Conservation (phyloP, 2,797 vertebrate species). For the Rhinophrynus dorsalis region DNA sequence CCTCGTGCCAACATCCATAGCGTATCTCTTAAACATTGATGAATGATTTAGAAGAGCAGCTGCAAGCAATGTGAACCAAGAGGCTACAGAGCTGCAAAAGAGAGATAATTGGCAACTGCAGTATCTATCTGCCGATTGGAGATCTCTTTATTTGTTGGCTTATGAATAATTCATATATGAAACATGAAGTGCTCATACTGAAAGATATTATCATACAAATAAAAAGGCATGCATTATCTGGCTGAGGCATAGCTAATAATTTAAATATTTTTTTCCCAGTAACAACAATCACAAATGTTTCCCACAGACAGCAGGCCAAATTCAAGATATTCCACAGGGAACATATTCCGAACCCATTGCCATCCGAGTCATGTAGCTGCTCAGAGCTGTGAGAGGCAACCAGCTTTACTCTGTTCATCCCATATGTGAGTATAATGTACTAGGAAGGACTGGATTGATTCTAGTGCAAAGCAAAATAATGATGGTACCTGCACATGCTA, state of each 20-base stretch:
- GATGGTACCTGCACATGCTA: too few relatives aligned
- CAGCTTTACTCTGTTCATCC: not conserved
- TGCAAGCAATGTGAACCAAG: conserved; percentile 52
- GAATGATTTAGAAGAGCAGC: conserved; percentile 69
- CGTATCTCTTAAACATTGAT: conserved; percentile 56
- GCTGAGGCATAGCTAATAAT: conserved; percentile 49
- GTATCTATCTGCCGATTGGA: conserved; percentile 58
- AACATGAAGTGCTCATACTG: conserved; percentile 53
- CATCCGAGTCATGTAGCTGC: too few relatives aligned
- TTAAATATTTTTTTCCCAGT: conserved; percentile 59
- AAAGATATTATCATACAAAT: conserved; percentile 64
- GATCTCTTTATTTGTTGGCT: conserved; percentile 71
- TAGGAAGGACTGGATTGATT: too few relatives aligned
- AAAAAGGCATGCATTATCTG: conserved; percentile 52
- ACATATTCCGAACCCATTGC: not conserved
- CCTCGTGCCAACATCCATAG: conserved; percentile 41
- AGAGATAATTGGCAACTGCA: conserved; percentile 67
- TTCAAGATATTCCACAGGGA: not conserved
- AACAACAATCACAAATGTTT: conserved; percentile 43
- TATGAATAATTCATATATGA: conserved; percentile 63
- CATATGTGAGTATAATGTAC: too few relatives aligned
- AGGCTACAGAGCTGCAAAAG: conserved; percentile 55
- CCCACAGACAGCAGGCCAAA: conserved; percentile 28
- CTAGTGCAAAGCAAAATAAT: too few relatives aligned
- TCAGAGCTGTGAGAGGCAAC: not conserved